A percentile compares a stretch with the other conserved stretches of the same genome.
phyloP scores from a whole-genome alignment of 2,888 invertebrate genomes.

The Dusona sp. region DNA sequence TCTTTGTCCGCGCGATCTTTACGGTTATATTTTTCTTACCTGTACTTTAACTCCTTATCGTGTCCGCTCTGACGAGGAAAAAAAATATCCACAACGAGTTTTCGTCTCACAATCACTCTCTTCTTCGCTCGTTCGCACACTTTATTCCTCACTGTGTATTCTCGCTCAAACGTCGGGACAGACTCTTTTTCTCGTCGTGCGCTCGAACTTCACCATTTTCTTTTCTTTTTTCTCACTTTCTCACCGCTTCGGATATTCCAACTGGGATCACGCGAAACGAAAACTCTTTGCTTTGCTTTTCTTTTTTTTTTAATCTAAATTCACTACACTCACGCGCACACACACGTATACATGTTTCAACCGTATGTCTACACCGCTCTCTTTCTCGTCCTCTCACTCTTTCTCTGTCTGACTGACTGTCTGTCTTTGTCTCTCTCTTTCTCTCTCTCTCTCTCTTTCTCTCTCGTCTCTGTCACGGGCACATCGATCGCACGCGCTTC shows the following conservation, averaged over 20 bases:
- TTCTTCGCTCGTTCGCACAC: not conserved
- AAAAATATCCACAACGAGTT: not conserved
- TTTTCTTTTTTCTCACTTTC: not conserved
- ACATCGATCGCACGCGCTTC: slow-evolving; percentile 72
- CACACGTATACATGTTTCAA: not conserved
- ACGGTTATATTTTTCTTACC: not conserved
- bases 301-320: slow-evolving; percentile 8
- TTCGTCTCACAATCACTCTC: slow-evolving; percentile 12
- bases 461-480: slow-evolving; percentile 68
- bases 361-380: slow-evolving; percentile 2
- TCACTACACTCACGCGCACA: slow-evolving; percentile 11
- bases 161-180: not conserved
- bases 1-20: not conserved
- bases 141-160: slow-evolving; percentile 7
- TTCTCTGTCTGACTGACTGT: slow-evolving; percentile 5
- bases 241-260: slow-evolving; percentile 14
- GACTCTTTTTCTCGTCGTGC: not conserved
- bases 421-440: slow-evolving; percentile 19
- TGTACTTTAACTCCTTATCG: not conserved
- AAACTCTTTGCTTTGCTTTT: not conserved
- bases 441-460: slow-evolving; percentile 46
- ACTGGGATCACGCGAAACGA: slow-evolving; percentile 20
- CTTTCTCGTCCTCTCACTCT: slow-evolving; percentile 8
- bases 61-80: not conserved
- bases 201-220: slow-evolving; percentile 7